Evolutionary conservation across 2,113 vertebrate species (phyloP), one percentile per base, ranked within the genome.

Genomic region (Anas platyrhynchos): DNA sequence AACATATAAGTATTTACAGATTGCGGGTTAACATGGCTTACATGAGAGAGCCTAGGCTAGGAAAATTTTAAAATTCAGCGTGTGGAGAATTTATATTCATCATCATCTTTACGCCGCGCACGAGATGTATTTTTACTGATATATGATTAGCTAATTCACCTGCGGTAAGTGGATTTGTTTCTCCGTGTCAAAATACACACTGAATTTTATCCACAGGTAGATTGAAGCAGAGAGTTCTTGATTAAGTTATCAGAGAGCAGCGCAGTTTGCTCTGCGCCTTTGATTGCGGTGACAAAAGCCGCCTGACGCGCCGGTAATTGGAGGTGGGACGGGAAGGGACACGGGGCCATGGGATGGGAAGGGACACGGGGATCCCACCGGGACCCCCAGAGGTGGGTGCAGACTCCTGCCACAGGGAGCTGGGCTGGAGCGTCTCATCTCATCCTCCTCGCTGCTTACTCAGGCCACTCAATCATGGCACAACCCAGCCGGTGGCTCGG

Each of bases 81-180:
- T 46, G 41, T 22, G 27, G 58, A 58, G 77, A 54, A 56, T 93
- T 93, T 95, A 13, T 96, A 67, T 92, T 91, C 95, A 83, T 78
- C 95, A 87, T 67, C 92, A 65, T 77, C 95, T 52, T 88, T 32
- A 52, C 69, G 26, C 89, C 1, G 11, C 58, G 93, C 89, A 34
- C 43, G 50, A 93, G 96, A 66, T 26, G 54, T n/a, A 92, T 91
- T 43, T 75, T 92, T 36, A 76, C 91, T 54, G 94, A 83, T 93
- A 78, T 16, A 22, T 92, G 94, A 96, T 95, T 92, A 95, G 80
- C 75, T 82, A 81, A 91, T 88, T 95, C 92, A 96, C 66, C 93
- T 91, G 86, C 41, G 10, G 59, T 96, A 95, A 95, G 89, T 96
- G 95, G 65, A 69, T 93, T 95, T 93, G 91, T 67, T 95, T 91